Evolutionary conservation across 2,113 vertebrate species (phyloP).

Genomic region (Platichthys stellatus): DNA sequence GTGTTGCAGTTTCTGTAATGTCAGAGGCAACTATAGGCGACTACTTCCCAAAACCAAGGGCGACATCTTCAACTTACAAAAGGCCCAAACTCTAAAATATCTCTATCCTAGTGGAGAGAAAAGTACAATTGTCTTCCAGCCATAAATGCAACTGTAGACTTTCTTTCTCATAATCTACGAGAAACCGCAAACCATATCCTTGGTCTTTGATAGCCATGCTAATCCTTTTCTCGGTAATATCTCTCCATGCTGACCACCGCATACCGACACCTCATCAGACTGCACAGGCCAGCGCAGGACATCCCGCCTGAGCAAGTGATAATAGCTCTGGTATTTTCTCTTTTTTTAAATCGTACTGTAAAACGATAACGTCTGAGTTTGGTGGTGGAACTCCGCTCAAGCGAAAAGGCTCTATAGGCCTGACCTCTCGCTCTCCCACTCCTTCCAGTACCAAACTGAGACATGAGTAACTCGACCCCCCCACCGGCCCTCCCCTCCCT

Average conservation of each 20-base stretch:
- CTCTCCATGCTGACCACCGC: slow-evolving; percentile 23
- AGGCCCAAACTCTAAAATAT: too few relatives aligned
- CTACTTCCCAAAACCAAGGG: too few relatives aligned
- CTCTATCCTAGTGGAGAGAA: too few relatives aligned
- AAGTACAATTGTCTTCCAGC: neutral
- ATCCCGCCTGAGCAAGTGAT: neutral
- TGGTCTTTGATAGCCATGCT: slow-evolving; percentile 13
- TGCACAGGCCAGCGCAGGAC: neutral
- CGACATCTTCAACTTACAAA: too few relatives aligned
- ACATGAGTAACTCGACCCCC: slow-evolving; percentile 60
- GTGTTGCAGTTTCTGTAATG: neutral
- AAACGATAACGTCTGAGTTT: slow-evolving; percentile 5
- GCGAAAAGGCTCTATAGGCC: slow-evolving; percentile 20
- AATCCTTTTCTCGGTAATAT: slow-evolving; percentile 37
- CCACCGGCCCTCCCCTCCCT: neutral
- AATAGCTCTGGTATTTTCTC: slow-evolving; percentile 1
- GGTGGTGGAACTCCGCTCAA: neutral
- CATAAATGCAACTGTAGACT: slow-evolving; percentile 12
- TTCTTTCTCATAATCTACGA: neutral
- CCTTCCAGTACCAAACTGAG: slow-evolving; percentile 49
- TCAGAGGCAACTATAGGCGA: neutral
- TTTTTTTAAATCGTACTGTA: neutral
- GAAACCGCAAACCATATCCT: slow-evolving; percentile 4
- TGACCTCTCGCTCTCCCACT: slow-evolving; percentile 25
- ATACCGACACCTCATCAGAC: slow-evolving; percentile 43